phyloP scores from a whole-genome alignment of 2,113 vertebrate genomes.

The Conger conger region DNA sequence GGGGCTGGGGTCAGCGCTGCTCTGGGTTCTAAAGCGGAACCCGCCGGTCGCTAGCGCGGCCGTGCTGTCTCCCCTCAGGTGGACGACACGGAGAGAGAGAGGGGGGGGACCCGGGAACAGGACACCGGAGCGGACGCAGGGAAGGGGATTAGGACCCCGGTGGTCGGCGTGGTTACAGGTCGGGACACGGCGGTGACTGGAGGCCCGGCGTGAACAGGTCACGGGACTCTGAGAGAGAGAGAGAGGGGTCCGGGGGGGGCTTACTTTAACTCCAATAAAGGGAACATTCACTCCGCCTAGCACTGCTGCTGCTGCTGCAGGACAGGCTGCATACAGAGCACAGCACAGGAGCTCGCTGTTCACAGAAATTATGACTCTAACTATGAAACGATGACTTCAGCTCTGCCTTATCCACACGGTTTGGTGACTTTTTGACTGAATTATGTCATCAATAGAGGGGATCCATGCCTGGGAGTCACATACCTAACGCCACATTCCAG shows the following conservation, averaged over 20 bases:
- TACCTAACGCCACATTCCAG: neutral
- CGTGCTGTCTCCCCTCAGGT: conserved; percentile 41
- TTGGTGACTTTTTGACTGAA: neutral
- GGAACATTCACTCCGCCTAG: conserved; percentile 9
- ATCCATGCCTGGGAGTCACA: neutral
- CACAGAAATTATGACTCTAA: neutral
- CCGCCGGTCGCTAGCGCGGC: neutral
- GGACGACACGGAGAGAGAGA: conserved; percentile 21
- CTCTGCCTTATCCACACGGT: neutral
- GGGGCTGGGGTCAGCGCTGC: conserved; percentile 60
- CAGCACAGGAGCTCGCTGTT: neutral
- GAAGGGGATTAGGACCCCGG: neutral
- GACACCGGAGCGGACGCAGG: conserved; percentile 34
- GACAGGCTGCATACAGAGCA: neutral
- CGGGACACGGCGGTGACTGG: neutral
- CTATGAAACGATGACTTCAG: neutral
- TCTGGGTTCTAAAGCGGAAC: conserved; percentile 40
- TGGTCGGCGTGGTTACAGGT: neutral
- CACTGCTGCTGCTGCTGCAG: conserved; percentile 12
- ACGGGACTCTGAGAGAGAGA: neutral
- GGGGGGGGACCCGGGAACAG: conserved; percentile 39
- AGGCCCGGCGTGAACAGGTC: neutral
- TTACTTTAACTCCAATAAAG: conserved; percentile 15
- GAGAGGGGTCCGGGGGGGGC: neutral
- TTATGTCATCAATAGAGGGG: neutral